phyloP scores from a whole-genome alignment of 2,113 vertebrate genomes.

The Xiphophorus hellerii region DNA sequence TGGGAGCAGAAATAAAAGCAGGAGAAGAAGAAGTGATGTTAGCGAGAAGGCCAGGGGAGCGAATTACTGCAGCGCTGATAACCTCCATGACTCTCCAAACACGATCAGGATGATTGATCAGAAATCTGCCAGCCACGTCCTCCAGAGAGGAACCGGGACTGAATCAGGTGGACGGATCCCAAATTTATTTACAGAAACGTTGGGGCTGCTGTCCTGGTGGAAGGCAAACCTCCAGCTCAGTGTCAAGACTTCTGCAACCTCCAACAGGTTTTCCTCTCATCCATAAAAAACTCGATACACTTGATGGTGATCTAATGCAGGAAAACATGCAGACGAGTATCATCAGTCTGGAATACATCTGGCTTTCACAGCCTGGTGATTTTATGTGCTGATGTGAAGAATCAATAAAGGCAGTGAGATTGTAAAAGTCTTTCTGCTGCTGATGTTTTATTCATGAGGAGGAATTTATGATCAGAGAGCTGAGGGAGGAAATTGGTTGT shows the following conservation, averaged over 20 bases:
- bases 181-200: not conserved
- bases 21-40: not conserved
- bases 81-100: conserved; percentile 16
- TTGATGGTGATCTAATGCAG: not conserved
- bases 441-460: not conserved
- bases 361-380: too few species aligned
- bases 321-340: not conserved
- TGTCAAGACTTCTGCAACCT: not conserved
- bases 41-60: conserved; percentile 1
- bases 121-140: not conserved
- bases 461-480: not conserved
- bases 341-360: not conserved
- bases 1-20: conserved; percentile 7
- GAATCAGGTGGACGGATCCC: not conserved
- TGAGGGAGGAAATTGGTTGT: not conserved
- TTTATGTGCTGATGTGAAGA: not conserved
- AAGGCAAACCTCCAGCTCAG: too few species aligned
- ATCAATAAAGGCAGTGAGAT: not conserved
- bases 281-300: not conserved
- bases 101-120: not conserved
- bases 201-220: too few species aligned
- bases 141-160: not conserved
- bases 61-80: conserved; percentile 33
- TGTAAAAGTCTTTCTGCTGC: not conserved
- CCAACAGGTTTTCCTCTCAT: not conserved